Evolutionary conservation across 2,797 vertebrate genomes (phyloP), one percentile per base, ranked within the genome.

Genomic region (Garrulus glandarius): DNA sequence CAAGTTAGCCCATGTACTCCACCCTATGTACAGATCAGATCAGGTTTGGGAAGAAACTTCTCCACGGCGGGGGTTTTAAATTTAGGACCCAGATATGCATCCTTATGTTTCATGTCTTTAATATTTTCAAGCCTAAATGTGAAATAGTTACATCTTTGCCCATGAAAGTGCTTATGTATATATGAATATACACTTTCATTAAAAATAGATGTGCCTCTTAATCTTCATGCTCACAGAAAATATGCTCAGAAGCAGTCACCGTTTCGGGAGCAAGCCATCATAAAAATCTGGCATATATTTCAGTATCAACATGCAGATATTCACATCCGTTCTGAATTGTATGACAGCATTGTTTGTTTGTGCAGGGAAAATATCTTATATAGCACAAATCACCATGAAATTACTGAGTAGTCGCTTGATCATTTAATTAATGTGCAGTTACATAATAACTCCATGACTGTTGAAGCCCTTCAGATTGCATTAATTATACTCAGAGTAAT

Each of bases 331-430:
- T 93, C 87, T 87, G 90, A 97, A 84, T 39, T 91, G 44, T 39
- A 56, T 74, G 88, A 94, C 86, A 97, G 90, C 79, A 91, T 87
- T 97, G 92, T 97, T 97, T 97, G 92, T 96, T 97, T 96, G 86
- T 59, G 59, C 82, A 96, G 90, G 61, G 90, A 82, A 94, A 96
- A 94, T 96, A 95, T 95, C 86, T 61, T 87, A 96, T 87, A 96
- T 84, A 87, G 80, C 90, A 95, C 95, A 96, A 97, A 97, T 97
- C 95, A 97, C 90, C 94, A 96, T 93, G 92, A 97, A 97, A 97
- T 97, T 96, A 96, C 95, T 94, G 82, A 95, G 95, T 81, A 96
- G 94, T 96, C 94, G 89, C 91, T 97, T 92, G 92, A 96, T 95
- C 92, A 89, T 96, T 97, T 96, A 97, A 95, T 97, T 95, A 97